These are phyloP conservation scores for Hyposoter didymator DNA, from an alignment of 2,888 invertebrate genomes.

Conservation along the genomic window DNA sequence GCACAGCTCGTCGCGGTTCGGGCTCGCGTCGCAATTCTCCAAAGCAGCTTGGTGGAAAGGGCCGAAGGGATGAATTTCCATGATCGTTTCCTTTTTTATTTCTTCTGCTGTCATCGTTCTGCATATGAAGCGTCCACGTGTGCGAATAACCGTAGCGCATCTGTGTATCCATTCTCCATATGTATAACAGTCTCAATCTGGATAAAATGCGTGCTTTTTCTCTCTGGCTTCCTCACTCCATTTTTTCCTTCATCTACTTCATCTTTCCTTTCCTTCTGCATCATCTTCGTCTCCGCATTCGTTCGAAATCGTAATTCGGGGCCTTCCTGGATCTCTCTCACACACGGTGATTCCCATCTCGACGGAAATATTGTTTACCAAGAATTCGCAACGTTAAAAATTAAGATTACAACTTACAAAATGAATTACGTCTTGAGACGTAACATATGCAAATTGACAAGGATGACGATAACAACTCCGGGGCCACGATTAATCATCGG, in stretches of 20 bases:
- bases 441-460: background rate
- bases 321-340: no score
- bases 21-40: conserved; percentile 14
- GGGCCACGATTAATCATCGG: conserved; percentile 36
- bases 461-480: conserved; percentile 16
- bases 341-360: no score
- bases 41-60: conserved; percentile 18
- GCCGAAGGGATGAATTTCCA: conserved; percentile 23
- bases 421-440: no score
- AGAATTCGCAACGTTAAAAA: no score
- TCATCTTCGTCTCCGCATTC: no score
- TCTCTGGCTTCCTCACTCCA: background rate
- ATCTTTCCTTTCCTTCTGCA: no score
- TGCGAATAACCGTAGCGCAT: conserved; percentile 30
- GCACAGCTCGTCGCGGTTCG: background rate
- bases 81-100: conserved; percentile 7
- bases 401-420: no score
- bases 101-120: background rate
- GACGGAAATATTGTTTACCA: no score
- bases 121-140: conserved; percentile 35
- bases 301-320: no score
- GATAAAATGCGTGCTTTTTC: background rate
- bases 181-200: background rate
- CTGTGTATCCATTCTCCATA: background rate
- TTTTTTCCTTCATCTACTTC: background rate